Evolutionary conservation across 2,888 invertebrate species (phyloP).

Genomic region (Trachelus troglodyta): DNA sequence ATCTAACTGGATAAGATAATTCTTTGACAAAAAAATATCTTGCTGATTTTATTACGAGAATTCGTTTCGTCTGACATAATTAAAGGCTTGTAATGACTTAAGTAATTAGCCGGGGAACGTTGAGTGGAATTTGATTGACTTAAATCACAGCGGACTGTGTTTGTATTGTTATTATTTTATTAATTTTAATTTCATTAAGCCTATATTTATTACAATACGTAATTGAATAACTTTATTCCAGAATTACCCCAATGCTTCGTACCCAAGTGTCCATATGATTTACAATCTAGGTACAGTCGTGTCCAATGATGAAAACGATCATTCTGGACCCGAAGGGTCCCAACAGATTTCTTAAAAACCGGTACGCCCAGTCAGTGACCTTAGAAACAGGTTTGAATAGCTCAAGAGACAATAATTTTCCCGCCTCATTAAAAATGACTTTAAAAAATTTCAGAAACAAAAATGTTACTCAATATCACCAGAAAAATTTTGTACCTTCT

Average conservation of each 20-base stretch:
- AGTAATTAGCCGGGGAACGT: no score
- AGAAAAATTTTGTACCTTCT: background rate
- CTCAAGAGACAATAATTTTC: background rate
- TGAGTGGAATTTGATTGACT: background rate
- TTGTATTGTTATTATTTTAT: no score
- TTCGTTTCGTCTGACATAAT: no score
- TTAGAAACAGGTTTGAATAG: background rate
- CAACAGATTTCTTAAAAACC: background rate
- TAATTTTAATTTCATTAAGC: no score
- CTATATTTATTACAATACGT: no score
- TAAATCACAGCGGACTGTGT: rapidly evolving
- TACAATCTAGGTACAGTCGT: background rate
- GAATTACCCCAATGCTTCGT: background rate
- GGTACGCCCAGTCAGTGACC: background rate
- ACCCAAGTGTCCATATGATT: background rate
- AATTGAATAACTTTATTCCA: no score
- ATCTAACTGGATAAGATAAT: no score
- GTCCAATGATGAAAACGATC: background rate
- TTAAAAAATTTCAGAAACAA: background rate
- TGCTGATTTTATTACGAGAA: no score
- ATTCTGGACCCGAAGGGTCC: background rate
- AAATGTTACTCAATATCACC: background rate
- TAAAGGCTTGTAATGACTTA: no score
- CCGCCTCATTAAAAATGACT: background rate
- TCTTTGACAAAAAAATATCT: no score